Evolutionary conservation across 2,113 vertebrate genomes (phyloP).

Genomic region (Tenebrosternarchus preto): DNA sequence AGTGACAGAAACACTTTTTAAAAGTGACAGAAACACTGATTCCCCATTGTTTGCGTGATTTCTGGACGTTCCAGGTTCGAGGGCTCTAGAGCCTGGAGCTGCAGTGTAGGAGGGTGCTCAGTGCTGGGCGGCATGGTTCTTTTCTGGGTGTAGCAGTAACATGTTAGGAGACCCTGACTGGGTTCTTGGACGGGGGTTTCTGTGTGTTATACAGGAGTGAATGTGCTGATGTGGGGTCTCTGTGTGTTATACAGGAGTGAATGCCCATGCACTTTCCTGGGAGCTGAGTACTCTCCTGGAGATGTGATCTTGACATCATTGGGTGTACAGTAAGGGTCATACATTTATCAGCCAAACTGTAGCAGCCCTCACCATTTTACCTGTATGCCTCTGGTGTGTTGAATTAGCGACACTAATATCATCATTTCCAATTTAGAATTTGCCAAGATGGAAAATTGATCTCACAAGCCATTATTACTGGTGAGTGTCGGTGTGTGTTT

Average conservation of each 20-base stretch:
- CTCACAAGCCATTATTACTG: slow-evolving; percentile 75
- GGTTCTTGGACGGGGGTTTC: no score
- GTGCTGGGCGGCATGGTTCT: no score
- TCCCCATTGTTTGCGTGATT: no score
- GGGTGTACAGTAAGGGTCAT: slow-evolving; percentile 87
- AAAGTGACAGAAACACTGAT: no score
- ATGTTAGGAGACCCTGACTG: no score
- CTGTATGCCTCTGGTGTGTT: background rate
- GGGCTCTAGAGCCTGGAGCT: no score
- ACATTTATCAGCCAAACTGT: background rate
- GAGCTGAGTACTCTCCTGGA: slow-evolving; percentile 86
- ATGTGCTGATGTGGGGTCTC: background rate
- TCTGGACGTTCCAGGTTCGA: no score
- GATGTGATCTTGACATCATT: slow-evolving; percentile 87
- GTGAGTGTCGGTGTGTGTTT: slow-evolving; percentile 64
- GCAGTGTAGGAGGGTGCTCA: no score
- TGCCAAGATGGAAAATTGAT: slow-evolving; percentile 87
- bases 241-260: slow-evolving; percentile 73
- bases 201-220: background rate
- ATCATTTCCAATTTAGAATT: slow-evolving; percentile 69
- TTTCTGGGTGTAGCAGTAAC: no score
- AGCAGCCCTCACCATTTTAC: background rate
- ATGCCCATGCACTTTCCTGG: slow-evolving; percentile 91
- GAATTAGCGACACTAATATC: background rate
- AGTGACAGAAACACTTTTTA: no score